Evolutionary conservation across 2,797 vertebrate genomes (phyloP).

Genomic region (Chloroceryle amazona): DNA sequence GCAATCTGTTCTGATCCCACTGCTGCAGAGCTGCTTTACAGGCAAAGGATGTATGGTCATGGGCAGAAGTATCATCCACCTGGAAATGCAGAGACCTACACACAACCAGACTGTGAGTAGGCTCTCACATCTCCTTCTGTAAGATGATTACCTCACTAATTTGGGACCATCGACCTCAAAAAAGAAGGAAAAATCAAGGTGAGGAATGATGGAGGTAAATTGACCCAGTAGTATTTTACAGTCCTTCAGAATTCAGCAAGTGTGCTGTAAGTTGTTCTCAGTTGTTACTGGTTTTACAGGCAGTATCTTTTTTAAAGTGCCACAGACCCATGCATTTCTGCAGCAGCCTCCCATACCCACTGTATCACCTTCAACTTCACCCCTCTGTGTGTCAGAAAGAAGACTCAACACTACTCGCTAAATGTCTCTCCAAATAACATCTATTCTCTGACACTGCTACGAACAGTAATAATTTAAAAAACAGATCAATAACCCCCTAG

Average conservation of each 20-base stretch:
- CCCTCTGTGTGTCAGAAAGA: background rate
- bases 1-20: constrained; percentile 81
- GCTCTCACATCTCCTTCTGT: background rate
- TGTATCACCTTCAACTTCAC: background rate
- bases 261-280: background rate
- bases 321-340: background rate
- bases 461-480: background rate
- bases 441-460: background rate
- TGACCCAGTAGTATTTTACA: background rate
- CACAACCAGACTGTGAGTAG: background rate
- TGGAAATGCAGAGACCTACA: background rate
- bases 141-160: background rate
- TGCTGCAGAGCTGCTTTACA: constrained; percentile 66
- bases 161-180: background rate
- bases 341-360: background rate
- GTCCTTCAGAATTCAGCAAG: background rate
- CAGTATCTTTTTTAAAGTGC: background rate
- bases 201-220: background rate
- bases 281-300: background rate
- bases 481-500: background rate
- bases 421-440: background rate
- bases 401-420: background rate
- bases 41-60: constrained; percentile 45
- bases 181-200: background rate
- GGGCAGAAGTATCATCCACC: background rate